Percentiles rank a stretch among this genome's conserved stretches.
Evolutionary conservation across 2,888 invertebrate species (phyloP).

Genomic region (Scaptodrosophila latifasciaeformis): DNA sequence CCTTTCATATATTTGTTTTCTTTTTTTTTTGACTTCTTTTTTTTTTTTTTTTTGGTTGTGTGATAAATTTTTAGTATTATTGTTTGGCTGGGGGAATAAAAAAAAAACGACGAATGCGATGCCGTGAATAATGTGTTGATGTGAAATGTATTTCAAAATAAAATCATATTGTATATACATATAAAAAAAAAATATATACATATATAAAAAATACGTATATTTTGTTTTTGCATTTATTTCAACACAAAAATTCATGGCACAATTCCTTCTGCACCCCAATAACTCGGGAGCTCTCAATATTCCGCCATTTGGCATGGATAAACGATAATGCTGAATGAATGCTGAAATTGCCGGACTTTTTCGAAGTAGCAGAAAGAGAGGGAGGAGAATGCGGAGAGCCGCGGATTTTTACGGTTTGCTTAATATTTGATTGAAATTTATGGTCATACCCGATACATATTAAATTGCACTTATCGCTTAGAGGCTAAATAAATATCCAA

Average conservation of each 20-base stretch:
- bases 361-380: too few relatives aligned
- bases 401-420: constrained; percentile 24
- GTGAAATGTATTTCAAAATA: constrained; percentile 27
- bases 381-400: too few relatives aligned
- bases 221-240: neutral
- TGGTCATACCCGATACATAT: too few relatives aligned
- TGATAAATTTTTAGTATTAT: constrained; percentile 43
- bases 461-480: too few relatives aligned
- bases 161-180: constrained; percentile 11
- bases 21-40: constrained; percentile 16
- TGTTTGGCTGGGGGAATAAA: constrained; percentile 11
- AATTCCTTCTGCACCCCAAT: neutral
- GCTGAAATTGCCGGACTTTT: too few relatives aligned
- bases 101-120: constrained; percentile 5
- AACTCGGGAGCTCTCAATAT: neutral
- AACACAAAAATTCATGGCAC: constrained; percentile 5
- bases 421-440: constrained; percentile 48
- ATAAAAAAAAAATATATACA: too few relatives aligned
- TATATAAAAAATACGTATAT: too few relatives aligned
- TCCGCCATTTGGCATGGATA: neutral
- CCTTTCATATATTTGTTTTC: neutral
- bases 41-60: constrained; percentile 5
- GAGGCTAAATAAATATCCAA: too few relatives aligned
- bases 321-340: neutral
- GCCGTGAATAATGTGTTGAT: constrained; percentile 45